phyloP scores from a whole-genome alignment of 2,888 invertebrate species.

The Hirtodrosophila alboralis region DNA sequence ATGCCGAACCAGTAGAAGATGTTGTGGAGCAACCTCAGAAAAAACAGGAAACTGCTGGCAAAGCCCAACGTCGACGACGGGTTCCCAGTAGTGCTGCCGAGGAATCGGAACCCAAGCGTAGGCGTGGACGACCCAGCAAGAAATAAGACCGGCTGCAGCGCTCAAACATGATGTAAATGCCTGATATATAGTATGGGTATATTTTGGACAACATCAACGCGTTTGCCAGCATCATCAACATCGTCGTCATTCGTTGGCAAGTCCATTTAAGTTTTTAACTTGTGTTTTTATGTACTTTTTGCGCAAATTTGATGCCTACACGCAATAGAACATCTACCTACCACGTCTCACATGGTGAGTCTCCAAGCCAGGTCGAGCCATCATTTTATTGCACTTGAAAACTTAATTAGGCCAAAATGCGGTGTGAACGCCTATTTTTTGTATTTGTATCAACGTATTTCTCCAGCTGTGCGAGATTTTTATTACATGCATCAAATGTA shows the following conservation, averaged over 20 bases:
- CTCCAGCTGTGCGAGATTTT: constrained; percentile 71
- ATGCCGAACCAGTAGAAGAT: constrained; percentile 40
- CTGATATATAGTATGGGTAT: constrained; percentile 6
- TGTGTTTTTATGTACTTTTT: constrained; percentile 75
- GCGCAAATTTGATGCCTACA: constrained; percentile 71
- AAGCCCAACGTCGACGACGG: constrained; percentile 29
- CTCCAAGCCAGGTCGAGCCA: constrained; percentile 62
- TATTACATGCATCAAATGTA: constrained; percentile 78
- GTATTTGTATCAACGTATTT: constrained; percentile 43
- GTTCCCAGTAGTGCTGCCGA: constrained; percentile 19
- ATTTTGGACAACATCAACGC: constrained; percentile 12
- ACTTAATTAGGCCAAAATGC: constrained; percentile 82
- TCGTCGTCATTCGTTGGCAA: constrained; percentile 41
- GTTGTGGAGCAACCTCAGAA: constrained; percentile 23
- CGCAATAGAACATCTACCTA: constrained; percentile 59
- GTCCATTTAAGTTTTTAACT: constrained; percentile 78
- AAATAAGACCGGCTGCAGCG: constrained; percentile 40
- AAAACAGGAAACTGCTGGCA: constrained; percentile 33
- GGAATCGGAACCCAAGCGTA: constrained; percentile 39
- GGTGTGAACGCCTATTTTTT: constrained; percentile 69
- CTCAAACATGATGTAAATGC: constrained; percentile 25
- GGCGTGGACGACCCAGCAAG: constrained; percentile 46
- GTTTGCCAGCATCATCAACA: constrained; percentile 43
- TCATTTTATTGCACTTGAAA: constrained; percentile 83
- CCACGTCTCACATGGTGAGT: constrained; percentile 5